Evolutionary conservation across 1,140 invertebrate species (phyloP), one percentile per base, ranked within the genome.

Genomic region (Papilio machaon): DNA sequence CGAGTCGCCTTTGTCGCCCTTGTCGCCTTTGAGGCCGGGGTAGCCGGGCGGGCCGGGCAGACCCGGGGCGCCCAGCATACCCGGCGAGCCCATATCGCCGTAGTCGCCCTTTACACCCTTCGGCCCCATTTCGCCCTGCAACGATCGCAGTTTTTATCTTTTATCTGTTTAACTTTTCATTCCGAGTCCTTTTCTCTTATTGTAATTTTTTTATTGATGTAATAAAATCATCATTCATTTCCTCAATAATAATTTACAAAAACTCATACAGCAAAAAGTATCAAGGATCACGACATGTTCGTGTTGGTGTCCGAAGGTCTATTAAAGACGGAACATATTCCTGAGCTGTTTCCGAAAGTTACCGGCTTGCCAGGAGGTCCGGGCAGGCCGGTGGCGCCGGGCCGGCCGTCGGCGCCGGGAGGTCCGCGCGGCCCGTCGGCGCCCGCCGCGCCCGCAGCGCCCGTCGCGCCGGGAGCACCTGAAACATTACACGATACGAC

Each of bases 1-100:
- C 96, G 98, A 98, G 96, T 98, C 98, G 67, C 98, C 98, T 92
- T 98, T 98, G 88, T 98, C 98, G 52, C 98, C 98, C 91, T 98
- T 98, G 83, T 98, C 98, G 43, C 98, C 98, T 91, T 97, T 98
- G 80, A 96, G 95, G 15, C 98, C 98, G 19, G 98, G 97, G 94
- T 98, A 98, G n/a, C 98, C 98, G 88, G 98, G 96, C 38, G 96
- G 96, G 70, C 96, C 96, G 2, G 96, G 96, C 80, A 95, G 88
- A 8, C 95, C 97, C 82, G 97, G 97, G 77, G 97, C 97, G 89
- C 97, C 97, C 89, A 98, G 97, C 86, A 98, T 95, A 78, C 98
- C 98, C 23, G 98, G 98, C 23, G 98, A 98, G 80, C 98, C 98
- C 89, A 98, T 98, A 88, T 98, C 97, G 15, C 98, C 98, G 88